Evolutionary conservation across 2,888 invertebrate genomes (phyloP), one percentile per base, ranked within the genome.

Genomic region (Heteromyza rotundicornis): DNA sequence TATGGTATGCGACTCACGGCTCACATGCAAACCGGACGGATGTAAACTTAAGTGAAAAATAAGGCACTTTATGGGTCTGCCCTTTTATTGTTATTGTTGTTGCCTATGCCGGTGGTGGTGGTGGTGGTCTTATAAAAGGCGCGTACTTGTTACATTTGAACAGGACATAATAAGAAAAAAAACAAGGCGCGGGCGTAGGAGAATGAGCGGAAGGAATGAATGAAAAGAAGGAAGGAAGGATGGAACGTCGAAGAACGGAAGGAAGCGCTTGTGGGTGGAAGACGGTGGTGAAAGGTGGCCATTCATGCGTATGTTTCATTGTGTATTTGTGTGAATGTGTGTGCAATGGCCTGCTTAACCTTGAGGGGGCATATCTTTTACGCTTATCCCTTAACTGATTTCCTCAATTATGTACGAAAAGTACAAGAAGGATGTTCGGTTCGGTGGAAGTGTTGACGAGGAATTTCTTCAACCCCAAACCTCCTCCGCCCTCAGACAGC

Each of bases 381-480:
- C 23, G 58, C 44, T 66, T 69, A 69, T 63, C 64, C 60, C 59
- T 47, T 44, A 53, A 59, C 62, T 56, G 55, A 56, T 56, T 56
- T 56, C 22, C 40, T 40, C 55, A 56, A 56, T 56, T 56, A 56
- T 27, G 16, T 32, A 19, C 54, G 14, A 44, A 44, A 40, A n/a
- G 3, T 10, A 40, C 14, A 40, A 40, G 16, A 32, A 32, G 40
- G 14, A n/a, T 40, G 3, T 40, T 14, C 8, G 14, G 40, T 27
- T 27, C n/a, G 27, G 7, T 27, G 40, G 3, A 40, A 40, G 16
- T 40, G 40, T 40, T 40, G 40, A 7, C 10, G 10, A 10, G 10
- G 40, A 40, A 40, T 40, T 40, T 40, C 16, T 14, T n/a, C 27
- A 10, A 27, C 27, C 27, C n/a, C n/a, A n/a, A n/a, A 27, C 27